Conservation (phyloP, 2,113 vertebrate genomes). For the Cyanocitta stelleri region DNA sequence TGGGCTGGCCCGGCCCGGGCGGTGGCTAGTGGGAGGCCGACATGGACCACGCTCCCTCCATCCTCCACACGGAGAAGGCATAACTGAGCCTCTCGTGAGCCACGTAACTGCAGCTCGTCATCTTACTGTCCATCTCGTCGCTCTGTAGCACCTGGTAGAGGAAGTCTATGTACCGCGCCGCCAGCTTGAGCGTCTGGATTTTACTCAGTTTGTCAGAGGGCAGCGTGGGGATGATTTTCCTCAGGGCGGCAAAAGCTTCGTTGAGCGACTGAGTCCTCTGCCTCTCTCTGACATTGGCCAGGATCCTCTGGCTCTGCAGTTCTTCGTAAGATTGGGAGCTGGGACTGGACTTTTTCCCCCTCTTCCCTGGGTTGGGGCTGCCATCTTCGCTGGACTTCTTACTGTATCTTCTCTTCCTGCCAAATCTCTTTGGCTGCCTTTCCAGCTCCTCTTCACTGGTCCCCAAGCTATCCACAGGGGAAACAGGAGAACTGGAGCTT, state of each 20-base stretch:
- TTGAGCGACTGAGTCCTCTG: conserved; percentile 97
- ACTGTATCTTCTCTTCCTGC: conserved; percentile 85
- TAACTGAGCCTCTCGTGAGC: conserved; percentile 95
- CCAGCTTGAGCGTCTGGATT: conserved; percentile 95
- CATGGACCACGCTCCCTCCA: conserved; percentile 97
- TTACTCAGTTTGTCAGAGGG: conserved; percentile 96
- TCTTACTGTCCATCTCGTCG: conserved; percentile 95
- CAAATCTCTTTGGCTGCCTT: conserved; percentile 85
- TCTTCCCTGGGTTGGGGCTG: conserved; percentile 88
- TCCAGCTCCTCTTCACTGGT: conserved; percentile 91
- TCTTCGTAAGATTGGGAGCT: conserved; percentile 92
- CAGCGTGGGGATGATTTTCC: conserved; percentile 96
- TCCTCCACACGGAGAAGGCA: conserved; percentile 96
- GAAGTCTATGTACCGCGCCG: conserved; percentile 94
- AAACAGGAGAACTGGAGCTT: conserved; percentile 91
- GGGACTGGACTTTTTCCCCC: conserved; percentile 88
- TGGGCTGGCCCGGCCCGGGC: conserved; percentile 28
- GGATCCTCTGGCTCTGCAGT: conserved; percentile 90
- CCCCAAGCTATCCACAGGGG: conserved; percentile 91
- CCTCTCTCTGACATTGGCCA: conserved; percentile 93
- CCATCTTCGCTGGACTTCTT: conserved; percentile 87
- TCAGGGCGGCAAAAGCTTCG: conserved; percentile 87
- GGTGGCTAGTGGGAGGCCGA: conserved; percentile 89
- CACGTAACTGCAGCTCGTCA: conserved; percentile 95
- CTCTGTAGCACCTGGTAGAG: conserved; percentile 96